Conservation (phyloP, 2,888 invertebrate species). For the Drosophila tanythrix region DNA sequence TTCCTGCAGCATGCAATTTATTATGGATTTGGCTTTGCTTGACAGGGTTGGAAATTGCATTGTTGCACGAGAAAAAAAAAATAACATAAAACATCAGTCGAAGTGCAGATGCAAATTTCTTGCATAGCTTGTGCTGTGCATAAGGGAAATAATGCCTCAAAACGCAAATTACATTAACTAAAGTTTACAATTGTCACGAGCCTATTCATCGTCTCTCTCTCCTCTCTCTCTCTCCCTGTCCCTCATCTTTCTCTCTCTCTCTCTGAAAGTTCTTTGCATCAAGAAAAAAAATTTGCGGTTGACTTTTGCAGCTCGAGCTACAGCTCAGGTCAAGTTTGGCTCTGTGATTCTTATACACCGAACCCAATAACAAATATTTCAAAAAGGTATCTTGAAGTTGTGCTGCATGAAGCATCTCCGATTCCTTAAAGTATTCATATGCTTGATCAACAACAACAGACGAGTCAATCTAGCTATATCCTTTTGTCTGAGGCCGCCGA, state of each 20-base stretch:
- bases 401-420: not conserved
- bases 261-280: not conserved
- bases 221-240: not conserved
- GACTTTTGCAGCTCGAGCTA: not conserved
- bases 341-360: not conserved
- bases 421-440: not conserved
- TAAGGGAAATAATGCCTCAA: not conserved
- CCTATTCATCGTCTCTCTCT: not conserved
- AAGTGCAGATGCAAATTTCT: not conserved
- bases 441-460: not conserved
- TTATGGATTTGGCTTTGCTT: slow-evolving; percentile 38
- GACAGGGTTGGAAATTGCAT: slow-evolving; percentile 30
- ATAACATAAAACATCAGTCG: slow-evolving; percentile 1
- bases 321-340: not conserved
- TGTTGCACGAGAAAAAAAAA: slow-evolving; percentile 7
- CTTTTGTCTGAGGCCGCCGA: too few species aligned
- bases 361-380: not conserved
- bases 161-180: not conserved
- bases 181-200: not conserved
- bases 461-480: not conserved
- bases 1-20: slow-evolving; percentile 42
- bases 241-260: not conserved
- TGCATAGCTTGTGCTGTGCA: not conserved
- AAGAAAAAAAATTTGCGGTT: not conserved
- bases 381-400: not conserved